Conservation (phyloP, 2,888 invertebrate genomes). For the Meliscaeva auricollis region DNA sequence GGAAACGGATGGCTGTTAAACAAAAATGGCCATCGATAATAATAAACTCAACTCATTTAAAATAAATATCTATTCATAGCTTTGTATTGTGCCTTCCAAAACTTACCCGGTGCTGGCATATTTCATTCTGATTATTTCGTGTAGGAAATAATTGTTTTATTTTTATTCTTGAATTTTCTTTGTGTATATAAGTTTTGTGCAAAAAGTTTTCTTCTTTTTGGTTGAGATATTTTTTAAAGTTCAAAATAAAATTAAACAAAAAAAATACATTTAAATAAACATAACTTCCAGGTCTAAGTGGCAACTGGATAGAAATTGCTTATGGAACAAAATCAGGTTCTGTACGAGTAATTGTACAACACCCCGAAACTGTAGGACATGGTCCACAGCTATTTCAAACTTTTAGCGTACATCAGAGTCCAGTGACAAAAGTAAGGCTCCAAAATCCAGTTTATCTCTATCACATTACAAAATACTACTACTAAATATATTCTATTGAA, state of each 20-base stretch:
- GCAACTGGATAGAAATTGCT: slow-evolving; percentile 99
- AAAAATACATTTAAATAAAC: slow-evolving; percentile 34
- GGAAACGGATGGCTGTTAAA: not conserved
- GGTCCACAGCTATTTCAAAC: slow-evolving; percentile 99
- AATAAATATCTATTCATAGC: not conserved
- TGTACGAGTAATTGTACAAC: slow-evolving; percentile 98
- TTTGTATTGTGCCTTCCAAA: slow-evolving; percentile 45
- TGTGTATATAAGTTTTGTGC: slow-evolving; percentile 40
- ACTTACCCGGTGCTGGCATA: slow-evolving; percentile 78
- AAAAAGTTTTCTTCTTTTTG: slow-evolving; percentile 52
- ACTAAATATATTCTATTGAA: too few relatives aligned
- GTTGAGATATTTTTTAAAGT: slow-evolving; percentile 36
- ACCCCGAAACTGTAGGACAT: slow-evolving; percentile 99
- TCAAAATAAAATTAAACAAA: not conserved
- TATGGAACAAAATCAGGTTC: slow-evolving; percentile 98
- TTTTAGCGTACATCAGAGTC: slow-evolving; percentile 98
- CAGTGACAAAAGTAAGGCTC: slow-evolving; percentile 92
- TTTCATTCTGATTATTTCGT: slow-evolving; percentile 61
- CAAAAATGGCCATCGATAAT: not conserved
- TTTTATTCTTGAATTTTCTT: slow-evolving; percentile 27
- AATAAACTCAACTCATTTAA: not conserved
- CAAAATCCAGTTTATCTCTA: too few relatives aligned
- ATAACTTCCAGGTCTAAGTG: slow-evolving; percentile 91
- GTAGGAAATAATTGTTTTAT: slow-evolving; percentile 36
- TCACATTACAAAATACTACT: not conserved